Evolutionary conservation across 2,113 vertebrate genomes (phyloP), one percentile per base, ranked within the genome.

Genomic region (Channa maculata): DNA sequence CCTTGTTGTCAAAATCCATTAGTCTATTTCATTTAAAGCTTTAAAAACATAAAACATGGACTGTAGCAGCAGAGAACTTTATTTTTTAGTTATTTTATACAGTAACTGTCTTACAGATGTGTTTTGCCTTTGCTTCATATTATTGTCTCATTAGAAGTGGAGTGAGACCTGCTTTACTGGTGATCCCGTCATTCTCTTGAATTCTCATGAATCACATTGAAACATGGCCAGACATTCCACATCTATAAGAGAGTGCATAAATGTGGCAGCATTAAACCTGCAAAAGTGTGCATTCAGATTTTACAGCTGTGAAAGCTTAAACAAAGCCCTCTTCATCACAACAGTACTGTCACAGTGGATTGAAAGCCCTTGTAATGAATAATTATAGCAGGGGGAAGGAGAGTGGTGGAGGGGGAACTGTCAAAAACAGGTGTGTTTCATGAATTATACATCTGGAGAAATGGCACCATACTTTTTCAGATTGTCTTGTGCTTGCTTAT

Each of bases 351-450:
- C 90, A 87, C 88, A 66, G 79, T 73, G 80, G 90, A 91, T 85
- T 85, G 91, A 91, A 91, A 86, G 86, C 79, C 79, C 80, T 82
- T 87, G 88, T 91, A 89, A 92, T 93, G 85, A 91, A 91, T 89
- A 93, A 92, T 91, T 90, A 89, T 86, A 77, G 75, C 83, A 60
- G 9, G 38, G 79, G 80, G 72, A 82, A 85, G 67, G 83, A 88
- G 85, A 81, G 84, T 84, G 75, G 68, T 54, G 65, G 87, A 89
- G 73, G 54, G 81, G 41, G 38, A 61, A 43, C 78, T 86, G 75
- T 80, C 41, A 66, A 82, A 88, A 88, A 86, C 88, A 92, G 92
- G 89, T 90, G 85, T 87, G 78, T 84, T 67, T 43, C 57, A 80
- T 91, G 85, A 91, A 92, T 92, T 91, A 91, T 88, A 86, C 88